These are phyloP conservation scores for Peucedramus taeniatus DNA, from an alignment of 2,113 vertebrate genomes.

Conservation along the genomic window DNA sequence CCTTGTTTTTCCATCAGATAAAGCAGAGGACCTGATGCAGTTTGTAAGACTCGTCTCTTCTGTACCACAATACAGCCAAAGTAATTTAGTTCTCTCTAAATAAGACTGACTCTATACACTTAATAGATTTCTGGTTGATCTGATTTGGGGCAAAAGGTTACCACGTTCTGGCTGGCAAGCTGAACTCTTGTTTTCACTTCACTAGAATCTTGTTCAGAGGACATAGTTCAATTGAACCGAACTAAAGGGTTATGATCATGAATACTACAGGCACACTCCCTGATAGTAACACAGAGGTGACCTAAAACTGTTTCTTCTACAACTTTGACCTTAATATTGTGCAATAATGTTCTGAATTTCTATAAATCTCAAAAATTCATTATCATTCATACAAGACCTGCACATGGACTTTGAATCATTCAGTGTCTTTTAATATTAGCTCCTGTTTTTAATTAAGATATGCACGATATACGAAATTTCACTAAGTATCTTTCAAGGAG, in stretches of 20 bases:
- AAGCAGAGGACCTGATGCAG: neutral
- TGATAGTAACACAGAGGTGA: neutral
- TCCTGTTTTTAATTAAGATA: constrained; percentile 44
- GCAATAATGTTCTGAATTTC: neutral
- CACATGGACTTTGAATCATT: neutral
- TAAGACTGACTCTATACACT: neutral
- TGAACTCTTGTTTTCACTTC: constrained; percentile 7
- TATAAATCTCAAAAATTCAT: neutral
- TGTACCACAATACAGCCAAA: neutral
- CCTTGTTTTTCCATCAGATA: neutral
- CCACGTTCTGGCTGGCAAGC: neutral
- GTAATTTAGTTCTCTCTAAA: neutral
- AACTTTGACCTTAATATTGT: neutral
- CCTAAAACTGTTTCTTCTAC: neutral
- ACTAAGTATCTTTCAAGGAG: neutral
- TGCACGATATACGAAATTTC: neutral
- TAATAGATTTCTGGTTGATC: constrained; percentile 23
- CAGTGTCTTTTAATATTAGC: neutral
- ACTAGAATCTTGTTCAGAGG: neutral
- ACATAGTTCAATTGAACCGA: neutral
- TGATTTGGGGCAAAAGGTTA: constrained; percentile 19
- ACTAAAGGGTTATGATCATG: neutral
- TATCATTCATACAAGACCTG: neutral
- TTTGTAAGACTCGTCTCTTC: neutral
- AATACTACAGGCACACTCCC: neutral